A percentile compares a stretch with the other conserved stretches of the same genome.
Conservation (phyloP, 2,888 invertebrate species). For the Meghimatium bilineatum region DNA sequence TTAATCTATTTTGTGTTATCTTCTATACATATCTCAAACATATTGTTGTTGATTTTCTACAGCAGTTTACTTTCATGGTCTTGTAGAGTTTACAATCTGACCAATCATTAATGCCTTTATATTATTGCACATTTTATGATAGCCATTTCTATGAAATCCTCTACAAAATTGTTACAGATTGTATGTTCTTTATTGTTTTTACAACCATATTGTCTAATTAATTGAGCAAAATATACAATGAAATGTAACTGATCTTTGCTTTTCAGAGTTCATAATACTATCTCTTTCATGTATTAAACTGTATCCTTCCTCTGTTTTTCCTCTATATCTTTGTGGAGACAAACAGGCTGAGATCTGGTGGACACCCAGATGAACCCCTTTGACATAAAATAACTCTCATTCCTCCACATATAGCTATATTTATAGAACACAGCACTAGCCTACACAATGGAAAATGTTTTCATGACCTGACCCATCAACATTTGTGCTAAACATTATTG, state of each 20-base stretch:
- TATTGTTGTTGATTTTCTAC: conserved; percentile 11
- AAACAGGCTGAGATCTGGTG: no score
- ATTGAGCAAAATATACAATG: not conserved
- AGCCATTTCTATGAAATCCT: not conserved
- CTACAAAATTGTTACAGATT: no score
- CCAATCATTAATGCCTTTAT: not conserved
- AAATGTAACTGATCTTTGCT: not conserved
- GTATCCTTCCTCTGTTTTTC: no score
- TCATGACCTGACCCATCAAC: no score
- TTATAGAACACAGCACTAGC: no score
- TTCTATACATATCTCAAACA: not conserved
- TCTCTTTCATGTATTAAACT: no score
- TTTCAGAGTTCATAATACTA: not conserved
- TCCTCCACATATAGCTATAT: no score
- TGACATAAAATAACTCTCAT: no score
- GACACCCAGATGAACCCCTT: no score
- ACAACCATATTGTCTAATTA: not conserved
- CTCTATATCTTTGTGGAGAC: no score
- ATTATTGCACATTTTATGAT: not conserved
- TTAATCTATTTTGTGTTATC: not conserved
- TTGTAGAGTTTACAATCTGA: conserved; percentile 1
- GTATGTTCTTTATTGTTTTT: not conserved
- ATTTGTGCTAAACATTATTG: no score
- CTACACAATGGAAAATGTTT: no score
- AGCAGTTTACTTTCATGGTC: not conserved